Percentiles rank a stretch among this genome's conserved stretches.
phyloP scores from a whole-genome alignment of 2,113 vertebrate genomes.

The Coracopsis vasa region DNA sequence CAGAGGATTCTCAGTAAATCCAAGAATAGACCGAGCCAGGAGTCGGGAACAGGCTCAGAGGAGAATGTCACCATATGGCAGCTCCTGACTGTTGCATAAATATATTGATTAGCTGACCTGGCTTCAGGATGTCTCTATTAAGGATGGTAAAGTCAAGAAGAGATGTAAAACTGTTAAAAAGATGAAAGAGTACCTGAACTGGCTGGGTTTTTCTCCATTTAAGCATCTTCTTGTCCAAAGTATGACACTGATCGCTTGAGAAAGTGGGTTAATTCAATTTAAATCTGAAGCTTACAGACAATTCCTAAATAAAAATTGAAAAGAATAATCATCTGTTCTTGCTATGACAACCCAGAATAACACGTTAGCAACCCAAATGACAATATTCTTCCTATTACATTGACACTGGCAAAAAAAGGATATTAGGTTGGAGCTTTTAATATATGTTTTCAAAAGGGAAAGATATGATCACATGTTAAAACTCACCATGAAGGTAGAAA shows the following conservation, averaged over 20 bases:
- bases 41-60: conserved; percentile 39
- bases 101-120: conserved; percentile 46
- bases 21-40: conserved; percentile 56
- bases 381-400: neutral
- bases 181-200: neutral
- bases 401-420: neutral
- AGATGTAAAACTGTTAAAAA: neutral
- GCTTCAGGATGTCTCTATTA: conserved; percentile 47
- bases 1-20: conserved; percentile 61
- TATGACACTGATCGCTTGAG: fast-evolving
- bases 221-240: neutral
- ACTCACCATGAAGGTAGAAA: neutral
- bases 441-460: neutral
- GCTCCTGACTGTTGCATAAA: conserved; percentile 57
- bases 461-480: neutral
- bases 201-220: neutral
- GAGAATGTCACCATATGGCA: conserved; percentile 66
- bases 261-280: neutral
- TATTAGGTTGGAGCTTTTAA: neutral
- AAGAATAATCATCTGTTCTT: neutral
- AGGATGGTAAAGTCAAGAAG: neutral
- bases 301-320: conserved; percentile 25
- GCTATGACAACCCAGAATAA: neutral
- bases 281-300: neutral
- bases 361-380: neutral